These are phyloP conservation scores for Choreutis nemorana DNA, from an alignment of 2,888 invertebrate species.

Conservation along the genomic window DNA sequence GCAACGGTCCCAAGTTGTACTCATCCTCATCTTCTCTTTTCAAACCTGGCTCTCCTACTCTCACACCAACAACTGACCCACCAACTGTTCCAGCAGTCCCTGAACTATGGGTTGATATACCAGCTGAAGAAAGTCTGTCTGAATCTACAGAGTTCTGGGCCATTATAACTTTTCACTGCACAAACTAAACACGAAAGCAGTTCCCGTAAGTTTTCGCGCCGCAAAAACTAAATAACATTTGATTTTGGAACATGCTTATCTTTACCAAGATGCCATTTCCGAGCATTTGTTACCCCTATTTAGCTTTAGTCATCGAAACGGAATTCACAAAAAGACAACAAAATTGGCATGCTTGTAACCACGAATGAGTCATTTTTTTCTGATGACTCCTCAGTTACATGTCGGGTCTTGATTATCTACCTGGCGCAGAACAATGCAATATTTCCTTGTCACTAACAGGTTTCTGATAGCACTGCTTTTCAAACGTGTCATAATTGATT, in stretches of 20 bases:
- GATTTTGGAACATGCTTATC: slow-evolving; percentile 14
- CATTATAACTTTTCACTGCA: slow-evolving; percentile 21
- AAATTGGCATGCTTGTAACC: slow-evolving; percentile 38
- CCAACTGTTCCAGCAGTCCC: slow-evolving; percentile 55
- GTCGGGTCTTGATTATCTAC: slow-evolving; percentile 31
- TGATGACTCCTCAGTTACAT: slow-evolving; percentile 30
- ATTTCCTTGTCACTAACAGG: slow-evolving; percentile 29
- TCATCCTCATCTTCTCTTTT: slow-evolving; percentile 70
- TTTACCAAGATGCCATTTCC: slow-evolving; percentile 5
- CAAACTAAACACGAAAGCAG: slow-evolving; percentile 8
- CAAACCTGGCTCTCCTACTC: slow-evolving; percentile 39
- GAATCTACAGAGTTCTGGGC: slow-evolving; percentile 57
- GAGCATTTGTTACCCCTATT: slow-evolving; percentile 4
- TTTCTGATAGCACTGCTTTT: slow-evolving; percentile 27
- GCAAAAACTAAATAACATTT: slow-evolving; percentile 9
- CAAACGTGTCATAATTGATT: slow-evolving; percentile 29
- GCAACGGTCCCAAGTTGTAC: slow-evolving; percentile 88
- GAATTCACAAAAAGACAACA: slow-evolving; percentile 56
- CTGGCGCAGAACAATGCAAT: slow-evolving; percentile 24
- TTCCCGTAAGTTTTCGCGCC: slow-evolving; percentile 3
- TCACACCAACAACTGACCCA: slow-evolving; percentile 55
- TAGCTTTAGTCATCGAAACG: slow-evolving; percentile 41
- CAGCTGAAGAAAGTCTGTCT: slow-evolving; percentile 56
- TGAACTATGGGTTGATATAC: slow-evolving; percentile 57
- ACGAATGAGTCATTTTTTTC: slow-evolving; percentile 55